Percentiles rank a stretch among this genome's conserved stretches.
These are phyloP conservation scores for Melospiza melodia DNA, from an alignment of 2,113 vertebrate species.

Conservation along the genomic window DNA sequence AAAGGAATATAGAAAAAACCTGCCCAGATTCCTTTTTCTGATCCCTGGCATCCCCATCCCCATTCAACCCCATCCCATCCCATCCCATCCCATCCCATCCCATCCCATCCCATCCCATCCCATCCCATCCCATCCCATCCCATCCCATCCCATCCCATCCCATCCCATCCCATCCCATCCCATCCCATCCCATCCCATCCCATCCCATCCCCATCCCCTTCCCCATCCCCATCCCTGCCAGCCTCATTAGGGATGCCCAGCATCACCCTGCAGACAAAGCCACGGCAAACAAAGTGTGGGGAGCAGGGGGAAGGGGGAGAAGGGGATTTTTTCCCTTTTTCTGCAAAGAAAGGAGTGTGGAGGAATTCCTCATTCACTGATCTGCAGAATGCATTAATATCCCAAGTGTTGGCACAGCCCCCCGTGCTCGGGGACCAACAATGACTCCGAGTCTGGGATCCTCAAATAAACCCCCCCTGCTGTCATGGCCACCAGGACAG, in stretches of 20 bases:
- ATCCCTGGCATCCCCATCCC: constrained; percentile 7
- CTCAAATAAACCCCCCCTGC: constrained; percentile 96
- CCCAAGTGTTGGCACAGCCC: constrained; percentile 85
- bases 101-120: no score
- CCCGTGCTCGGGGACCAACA: constrained; percentile 81
- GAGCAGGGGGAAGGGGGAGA: constrained; percentile 58
- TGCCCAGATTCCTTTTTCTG: neutral
- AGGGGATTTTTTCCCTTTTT: neutral
- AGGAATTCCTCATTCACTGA: constrained; percentile 85
- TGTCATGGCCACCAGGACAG: constrained; percentile 97
- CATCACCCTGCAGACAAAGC: constrained; percentile 78
- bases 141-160: constrained; percentile 9
- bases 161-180: no score
- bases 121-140: no score
- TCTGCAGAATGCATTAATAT: constrained; percentile 93
- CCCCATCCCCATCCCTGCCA: constrained; percentile 46
- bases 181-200: no score
- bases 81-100: no score
- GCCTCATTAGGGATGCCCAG: constrained; percentile 82
- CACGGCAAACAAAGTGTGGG: constrained; percentile 77
- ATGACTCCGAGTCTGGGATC: constrained; percentile 98
- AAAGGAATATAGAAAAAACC: neutral
- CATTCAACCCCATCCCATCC: no score
- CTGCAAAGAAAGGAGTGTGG: constrained; percentile 57
- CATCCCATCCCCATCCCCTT: no score